These are phyloP conservation scores for Drosophila willistoni DNA, from an alignment of 1,140 invertebrate species.

Conservation along the genomic window DNA sequence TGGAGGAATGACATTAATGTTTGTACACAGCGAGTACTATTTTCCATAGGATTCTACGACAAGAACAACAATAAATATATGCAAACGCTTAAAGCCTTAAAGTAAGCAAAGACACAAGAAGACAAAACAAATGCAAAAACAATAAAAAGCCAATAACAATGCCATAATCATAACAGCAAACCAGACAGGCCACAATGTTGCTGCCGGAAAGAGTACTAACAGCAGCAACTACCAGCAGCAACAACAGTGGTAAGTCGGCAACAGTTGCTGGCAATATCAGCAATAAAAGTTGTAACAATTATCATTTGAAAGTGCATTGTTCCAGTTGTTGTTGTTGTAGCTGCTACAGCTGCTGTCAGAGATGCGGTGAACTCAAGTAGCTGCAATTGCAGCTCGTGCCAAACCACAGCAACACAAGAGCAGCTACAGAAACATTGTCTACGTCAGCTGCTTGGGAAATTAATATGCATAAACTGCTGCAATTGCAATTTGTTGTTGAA, in stretches of 20 bases:
- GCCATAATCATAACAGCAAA: constrained; percentile 78
- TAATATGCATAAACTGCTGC: constrained; percentile 79
- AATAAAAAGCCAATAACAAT: constrained; percentile 80
- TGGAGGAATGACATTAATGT: constrained; percentile 46
- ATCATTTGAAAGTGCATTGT: constrained; percentile 81
- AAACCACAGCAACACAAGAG: constrained; percentile 25
- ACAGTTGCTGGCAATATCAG: constrained; percentile 71
- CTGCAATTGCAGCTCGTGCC: constrained; percentile 43
- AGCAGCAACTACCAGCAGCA: constrained; percentile 7
- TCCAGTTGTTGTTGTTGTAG: constrained; percentile 66
- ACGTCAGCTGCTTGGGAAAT: constrained; percentile 69
- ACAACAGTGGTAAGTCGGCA: constrained; percentile 39
- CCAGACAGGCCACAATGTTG: constrained; percentile 60
- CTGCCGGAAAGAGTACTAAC: constrained; percentile 35
- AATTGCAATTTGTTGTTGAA: constrained; percentile 73
- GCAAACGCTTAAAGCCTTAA: constrained; percentile 42
- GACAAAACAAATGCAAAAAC: constrained; percentile 60
- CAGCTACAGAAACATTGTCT: constrained; percentile 45
- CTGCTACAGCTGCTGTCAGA: neutral
- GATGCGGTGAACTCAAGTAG: constrained; percentile 16
- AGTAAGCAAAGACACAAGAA: constrained; percentile 42
- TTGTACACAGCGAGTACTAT: constrained; percentile 42
- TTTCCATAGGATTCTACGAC: constrained; percentile 8
- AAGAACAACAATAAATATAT: neutral
- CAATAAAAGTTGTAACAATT: constrained; percentile 81